Base-by-base conservation (phyloP, 2,113 vertebrate species). In the Pipra filicauda region DNA sequence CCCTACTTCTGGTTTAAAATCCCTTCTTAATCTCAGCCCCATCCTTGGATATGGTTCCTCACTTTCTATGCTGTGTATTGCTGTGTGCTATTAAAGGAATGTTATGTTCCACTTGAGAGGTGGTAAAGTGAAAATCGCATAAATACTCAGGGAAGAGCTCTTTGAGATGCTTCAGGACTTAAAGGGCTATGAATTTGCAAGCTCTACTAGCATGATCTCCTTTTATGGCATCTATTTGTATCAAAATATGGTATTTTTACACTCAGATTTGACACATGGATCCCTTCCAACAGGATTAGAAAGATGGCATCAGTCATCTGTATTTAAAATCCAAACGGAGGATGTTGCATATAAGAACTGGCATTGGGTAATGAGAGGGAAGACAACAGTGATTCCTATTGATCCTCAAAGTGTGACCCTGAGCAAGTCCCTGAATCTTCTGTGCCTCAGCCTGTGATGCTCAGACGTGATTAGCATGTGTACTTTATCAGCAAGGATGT, bases 71-170 rank as follows among this genome's bases (percentile, higher is more conserved):
- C 37, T 77, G 46, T 58, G 59, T 62, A 17, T 55, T 88, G 67
- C 75, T 90, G 46, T 76, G 58, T 85, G 82, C 85, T 95, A 6
- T 82, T 91, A 69, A 85, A 35, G 90, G 71, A 90, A 91, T 52
- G 17, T 55, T 92, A 17, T 61, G 54, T 69, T 93, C 90, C 78
- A 69, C 74, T 91, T 69, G 66, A 79, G 81, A 85, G 57, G 66
- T 75, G 71, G 66, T 57, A 69, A 90, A 85, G 51, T 79, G 67
- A 83, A 92, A 91, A 54, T 73, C 82, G 39, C 15, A 75, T 52
- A 90, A 85, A 94, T 73, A 64, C 62, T 61, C 43, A 49, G 65
- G 41, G 31, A 85, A 69, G 43, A 94, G 69, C 73, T 74, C 57
- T 67, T 51, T 88, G 70, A 83, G 72, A 66, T 91, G 43, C 79